Percentiles rank a stretch among this genome's conserved stretches.
Evolutionary conservation across 2,797 vertebrate species (phyloP).

Genomic region (Moxostoma hubbsi): DNA sequence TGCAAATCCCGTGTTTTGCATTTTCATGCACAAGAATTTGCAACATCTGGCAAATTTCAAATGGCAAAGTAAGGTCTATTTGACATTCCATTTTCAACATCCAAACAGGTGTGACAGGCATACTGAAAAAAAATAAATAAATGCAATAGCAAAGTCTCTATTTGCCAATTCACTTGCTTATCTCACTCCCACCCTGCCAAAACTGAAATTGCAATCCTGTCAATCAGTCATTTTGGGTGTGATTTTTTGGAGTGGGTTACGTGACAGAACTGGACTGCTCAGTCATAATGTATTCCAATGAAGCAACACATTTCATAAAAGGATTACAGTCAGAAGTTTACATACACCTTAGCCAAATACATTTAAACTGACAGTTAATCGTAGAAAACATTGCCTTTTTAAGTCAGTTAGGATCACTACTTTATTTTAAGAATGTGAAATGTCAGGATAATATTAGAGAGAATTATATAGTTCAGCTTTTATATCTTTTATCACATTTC

Average conservation of each 20-base stretch:
- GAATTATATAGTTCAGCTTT: too few species aligned
- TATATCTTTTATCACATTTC: too few species aligned
- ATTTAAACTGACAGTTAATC: too few species aligned
- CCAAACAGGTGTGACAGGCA: not conserved
- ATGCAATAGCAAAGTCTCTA: not conserved
- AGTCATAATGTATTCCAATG: not conserved
- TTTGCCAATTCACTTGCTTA: constrained; percentile 10
- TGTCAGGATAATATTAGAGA: too few species aligned
- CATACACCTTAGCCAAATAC: too few species aligned
- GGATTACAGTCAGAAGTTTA: constrained; percentile 4
- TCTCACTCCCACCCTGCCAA: constrained; percentile 12
- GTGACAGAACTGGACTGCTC: not conserved
- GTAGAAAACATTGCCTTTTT: too few species aligned
- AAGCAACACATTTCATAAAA: constrained; percentile 52
- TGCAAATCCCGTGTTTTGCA: constrained; percentile 22
- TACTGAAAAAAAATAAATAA: constrained; percentile 24
- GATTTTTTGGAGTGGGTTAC: not conserved
- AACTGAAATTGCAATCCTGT: constrained; percentile 9
- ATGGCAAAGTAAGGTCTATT: constrained; percentile 4
- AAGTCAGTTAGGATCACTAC: too few species aligned
- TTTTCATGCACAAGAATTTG: not conserved
- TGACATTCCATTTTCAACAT: constrained; percentile 33
- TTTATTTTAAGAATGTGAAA: too few species aligned
- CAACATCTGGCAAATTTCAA: constrained; percentile 10
- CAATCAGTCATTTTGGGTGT: constrained; percentile 8